Base-by-base conservation (phyloP, 2,797 vertebrate genomes). In the Melanotaenia trifasciata region DNA sequence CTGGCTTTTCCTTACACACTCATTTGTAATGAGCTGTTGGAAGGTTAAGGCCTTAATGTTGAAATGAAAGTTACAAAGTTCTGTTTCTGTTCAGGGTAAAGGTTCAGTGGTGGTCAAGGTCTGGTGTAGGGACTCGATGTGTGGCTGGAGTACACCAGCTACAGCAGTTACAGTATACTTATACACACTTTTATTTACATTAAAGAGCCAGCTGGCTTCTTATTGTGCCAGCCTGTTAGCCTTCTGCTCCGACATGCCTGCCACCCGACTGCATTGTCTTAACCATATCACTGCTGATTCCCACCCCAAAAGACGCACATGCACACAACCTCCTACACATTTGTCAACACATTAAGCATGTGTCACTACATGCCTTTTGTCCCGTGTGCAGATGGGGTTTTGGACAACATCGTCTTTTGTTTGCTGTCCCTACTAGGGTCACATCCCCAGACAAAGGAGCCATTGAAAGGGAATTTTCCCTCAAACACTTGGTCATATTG, bases 401-500 rank as follows among this genome's bases (percentile, higher is more conserved):
- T 61, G 64, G 70, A 79, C 59, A 84, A 71, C 63, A 35, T 59
- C 14, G 64, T 13, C 71, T 62, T 81, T 84, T 79, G 74, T 87
- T 70, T 59, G 43, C 2, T 0, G 13, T 6, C 30, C 54, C 58
- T 40, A 43, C 38, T 40, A 3, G 38, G 38, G 38, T 69, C 58
- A 84, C 47, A 24, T 76, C 60, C 68, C 1, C 54, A 70, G 56
- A 93, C 89, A 92, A 88, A 87, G 58, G 76, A 35, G 30, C 62
- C 65, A 79, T 78, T 85, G 87, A 88, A 76, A 85, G 78, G 68
- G 76, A 84, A 81, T 81, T 67, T 79, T 40, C 51, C 61, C 74
- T 32, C 50, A 84, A 76, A 84, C 76, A 68, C 70, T 40, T 14
- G 12, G 12, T 80, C 65, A 45, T 14, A 45, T 5, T 45, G 7